Evolutionary conservation across 2,888 invertebrate genomes (phyloP), one percentile per base, ranked within the genome.

Genomic region (Apeira syringaria): DNA sequence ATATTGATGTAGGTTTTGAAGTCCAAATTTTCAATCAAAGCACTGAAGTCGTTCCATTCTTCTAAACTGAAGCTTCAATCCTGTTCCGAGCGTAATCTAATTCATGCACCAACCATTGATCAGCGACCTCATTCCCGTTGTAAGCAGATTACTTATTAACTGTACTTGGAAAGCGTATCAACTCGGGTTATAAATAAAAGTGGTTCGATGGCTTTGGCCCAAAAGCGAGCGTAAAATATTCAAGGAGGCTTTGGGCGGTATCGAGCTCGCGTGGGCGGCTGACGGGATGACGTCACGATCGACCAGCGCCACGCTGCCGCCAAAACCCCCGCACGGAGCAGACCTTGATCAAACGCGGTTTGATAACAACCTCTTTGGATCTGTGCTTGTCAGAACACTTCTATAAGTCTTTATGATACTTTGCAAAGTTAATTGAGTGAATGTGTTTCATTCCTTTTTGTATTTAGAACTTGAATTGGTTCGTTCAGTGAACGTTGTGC

Each of bases 181-280:
- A 50, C 48, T 50, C 37, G 37, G 56, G 53, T 41, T 59, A 59
- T 62, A 61, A 72, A 74, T 67, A 72, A 66, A 74, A 71, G 67
- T 65, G 61, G 63, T 59, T 58, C 60, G 63, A 65, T 68, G 67
- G 70, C 66, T 61, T 48, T 67, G 65, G 61, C 72, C 76, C 71
- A 71, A 78, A 74, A 74, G 73, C 74, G 70, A 74, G 71, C 73
- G 77, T 80, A 75, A 80, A 80, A 79, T 80, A 77, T 81, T 76
- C 76, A 75, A 72, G 67, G 72, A 58, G 67, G 18, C 32, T 18
- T 62, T 69, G 69, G 64, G 62, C 59, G 30, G 47, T 67, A 62
- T 66, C 64, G 66, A 61, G 62, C 62, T 50, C 47, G 52, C 56
- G 49, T 58, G 59, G 63, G 65, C 56, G 52, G 36, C 50, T 85